These are phyloP conservation scores for Drosophila parthenogenetica DNA, from an alignment of 2,888 invertebrate species.

Conservation along the genomic window DNA sequence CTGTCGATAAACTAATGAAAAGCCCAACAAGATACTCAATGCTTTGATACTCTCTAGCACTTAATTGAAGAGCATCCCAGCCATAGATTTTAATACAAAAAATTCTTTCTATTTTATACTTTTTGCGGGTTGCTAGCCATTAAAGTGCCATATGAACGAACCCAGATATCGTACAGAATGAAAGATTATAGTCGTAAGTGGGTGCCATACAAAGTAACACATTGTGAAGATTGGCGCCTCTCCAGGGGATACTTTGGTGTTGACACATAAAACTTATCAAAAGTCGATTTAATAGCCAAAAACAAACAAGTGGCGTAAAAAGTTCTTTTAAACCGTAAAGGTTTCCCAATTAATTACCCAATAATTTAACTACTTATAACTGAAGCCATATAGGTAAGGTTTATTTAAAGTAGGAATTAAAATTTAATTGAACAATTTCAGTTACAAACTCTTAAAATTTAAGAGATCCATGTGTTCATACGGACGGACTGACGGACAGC, in stretches of 20 bases:
- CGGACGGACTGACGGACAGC: too few species aligned
- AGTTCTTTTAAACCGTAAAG: too few species aligned
- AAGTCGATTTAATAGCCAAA: conserved; percentile 20
- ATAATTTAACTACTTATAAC: too few species aligned
- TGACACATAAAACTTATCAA: conserved; percentile 41
- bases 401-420: too few species aligned
- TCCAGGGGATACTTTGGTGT: conserved; percentile 16
- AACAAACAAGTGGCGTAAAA: not conserved
- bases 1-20: conserved; percentile 79
- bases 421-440: too few species aligned
- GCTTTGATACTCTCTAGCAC: conserved; percentile 45
- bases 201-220: conserved; percentile 49
- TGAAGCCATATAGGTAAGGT: too few species aligned
- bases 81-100: conserved; percentile 49
- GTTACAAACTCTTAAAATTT: too few species aligned
- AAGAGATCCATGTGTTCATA: too few species aligned
- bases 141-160: conserved; percentile 23
- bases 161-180: conserved; percentile 30
- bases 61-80: conserved; percentile 67
- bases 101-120: conserved; percentile 13
- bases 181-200: conserved; percentile 33
- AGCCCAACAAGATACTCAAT: conserved; percentile 53
- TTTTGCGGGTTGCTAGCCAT: conserved; percentile 14
- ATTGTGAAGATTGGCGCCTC: conserved; percentile 10
- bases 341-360: too few species aligned